Conservation (phyloP, 2,113 vertebrate species). For the Calidris pugnax region DNA sequence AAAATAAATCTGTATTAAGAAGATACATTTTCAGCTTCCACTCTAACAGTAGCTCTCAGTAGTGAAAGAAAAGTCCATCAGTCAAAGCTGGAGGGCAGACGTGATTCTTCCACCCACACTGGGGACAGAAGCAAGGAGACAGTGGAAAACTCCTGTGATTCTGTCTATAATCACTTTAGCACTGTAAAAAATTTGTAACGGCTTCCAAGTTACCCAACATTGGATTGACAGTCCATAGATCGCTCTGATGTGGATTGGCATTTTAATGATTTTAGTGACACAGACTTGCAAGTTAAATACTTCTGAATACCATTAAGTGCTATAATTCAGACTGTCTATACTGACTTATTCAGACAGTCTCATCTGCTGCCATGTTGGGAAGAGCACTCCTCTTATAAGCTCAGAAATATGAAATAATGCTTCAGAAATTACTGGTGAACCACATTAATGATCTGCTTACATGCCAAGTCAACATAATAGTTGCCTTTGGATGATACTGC, state of each 20-base stretch:
- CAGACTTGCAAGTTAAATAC: slow-evolving; percentile 13
- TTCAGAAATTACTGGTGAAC: slow-evolving; percentile 57
- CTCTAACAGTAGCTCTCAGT: background rate
- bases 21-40: background rate
- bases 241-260: slow-evolving; percentile 12
- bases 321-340: slow-evolving; percentile 27
- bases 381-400: background rate
- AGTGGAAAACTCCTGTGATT: background rate
- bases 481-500: slow-evolving; percentile 33
- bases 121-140: background rate
- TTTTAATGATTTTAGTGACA: slow-evolving; percentile 6
- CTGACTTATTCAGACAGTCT: background rate
- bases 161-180: background rate
- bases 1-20: background rate
- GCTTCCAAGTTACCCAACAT: background rate
- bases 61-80: background rate
- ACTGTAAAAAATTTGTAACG: background rate
- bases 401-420: slow-evolving; percentile 45
- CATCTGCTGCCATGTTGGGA: slow-evolving; percentile 16
- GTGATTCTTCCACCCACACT: background rate
- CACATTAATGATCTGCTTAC: slow-evolving; percentile 53
- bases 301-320: background rate
- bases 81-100: background rate
- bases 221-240: background rate
- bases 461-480: slow-evolving; percentile 41